Evolutionary conservation across 2,888 invertebrate species (phyloP), one percentile per base, ranked within the genome.

Genomic region (Leucophora obtusa): DNA sequence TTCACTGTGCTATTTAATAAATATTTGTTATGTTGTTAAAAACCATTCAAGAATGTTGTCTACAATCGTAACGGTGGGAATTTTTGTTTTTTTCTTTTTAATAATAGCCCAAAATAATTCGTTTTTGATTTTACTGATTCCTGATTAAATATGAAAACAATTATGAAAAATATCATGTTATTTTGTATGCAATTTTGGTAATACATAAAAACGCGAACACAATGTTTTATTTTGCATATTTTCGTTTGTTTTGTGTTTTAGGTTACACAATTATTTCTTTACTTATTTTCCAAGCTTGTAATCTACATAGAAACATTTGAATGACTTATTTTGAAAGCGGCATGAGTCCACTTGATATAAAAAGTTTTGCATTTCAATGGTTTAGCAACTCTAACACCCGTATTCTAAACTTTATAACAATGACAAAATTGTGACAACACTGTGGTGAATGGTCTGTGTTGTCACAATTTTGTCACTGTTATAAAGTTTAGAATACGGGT

Each of bases 201-300:
- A 38, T 38, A 14, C 14, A 38, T 11, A 38, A 38, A 38, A 38
- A 10, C 38, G 38, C 38, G 7, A 38, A 38, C 8, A 38, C 11
- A 38, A 38, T 38, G 38, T 38, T 38, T 11, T 38, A 14, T 11
- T 38, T 38, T 38, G 38, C 10, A 38, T 38, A 38, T 14, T 3
- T n/a, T 28, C n/a, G n/a, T 43, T 47, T 15, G 47, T 47, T 60
- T 60, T 43, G 5, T 24, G 7, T 58, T 33, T 62, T 33, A 14
- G 50, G 62, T 62, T 62, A 62, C 62, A 62, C 62, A 62, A 62
- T 62, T 62, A 21, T 8, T 2, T 60, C 10, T 10, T 35, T 35
- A 24, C 28, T 21, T 21, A 21, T 54, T 54, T 14, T 11, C 1
- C 10, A 54, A 14, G 54, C 18, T 5, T 24, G 18, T 21, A 24